Percentiles rank a stretch among this genome's conserved stretches.
Evolutionary conservation across 2,113 vertebrate genomes (phyloP).

Genomic region (Turdus rufiventris): DNA sequence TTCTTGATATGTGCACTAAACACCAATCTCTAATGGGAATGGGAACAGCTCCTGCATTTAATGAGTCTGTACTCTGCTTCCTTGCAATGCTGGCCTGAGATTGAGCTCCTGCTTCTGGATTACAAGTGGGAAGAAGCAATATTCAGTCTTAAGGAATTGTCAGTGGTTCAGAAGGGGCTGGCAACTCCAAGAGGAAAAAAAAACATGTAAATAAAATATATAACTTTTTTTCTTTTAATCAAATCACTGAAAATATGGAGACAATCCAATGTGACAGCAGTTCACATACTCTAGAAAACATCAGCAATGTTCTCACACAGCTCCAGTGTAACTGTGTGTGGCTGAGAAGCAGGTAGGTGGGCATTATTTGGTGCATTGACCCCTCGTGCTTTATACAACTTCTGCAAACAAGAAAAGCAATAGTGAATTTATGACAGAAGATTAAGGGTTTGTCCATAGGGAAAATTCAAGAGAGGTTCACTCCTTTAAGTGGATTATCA

Average conservation of each 20-base stretch:
- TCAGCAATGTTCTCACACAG: neutral
- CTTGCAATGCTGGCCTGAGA: accelerated
- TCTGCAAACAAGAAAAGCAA: neutral
- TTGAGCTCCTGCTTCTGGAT: neutral
- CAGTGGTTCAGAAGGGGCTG: neutral
- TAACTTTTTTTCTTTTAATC: neutral
- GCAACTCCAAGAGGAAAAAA: accelerated
- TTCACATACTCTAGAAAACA: neutral
- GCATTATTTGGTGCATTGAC: neutral
- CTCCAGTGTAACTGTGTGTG: neutral
- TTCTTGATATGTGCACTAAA: neutral
- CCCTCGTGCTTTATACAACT: neutral
- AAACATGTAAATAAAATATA: neutral
- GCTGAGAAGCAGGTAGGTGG: neutral
- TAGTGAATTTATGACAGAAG: neutral
- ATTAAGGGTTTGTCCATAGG: neutral
- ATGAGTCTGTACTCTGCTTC: neutral
- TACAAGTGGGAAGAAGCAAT: neutral
- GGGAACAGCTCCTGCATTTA: neutral
- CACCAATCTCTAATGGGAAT: neutral
- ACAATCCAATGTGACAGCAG: neutral
- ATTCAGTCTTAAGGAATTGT: neutral
- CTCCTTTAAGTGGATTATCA: conserved; percentile 30
- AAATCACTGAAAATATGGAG: neutral
- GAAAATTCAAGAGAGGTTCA: neutral